A percentile compares a stretch with the other conserved stretches of the same genome.
These are phyloP conservation scores for Remorina albescens DNA, from an alignment of 2,797 vertebrate genomes.

Conservation along the genomic window DNA sequence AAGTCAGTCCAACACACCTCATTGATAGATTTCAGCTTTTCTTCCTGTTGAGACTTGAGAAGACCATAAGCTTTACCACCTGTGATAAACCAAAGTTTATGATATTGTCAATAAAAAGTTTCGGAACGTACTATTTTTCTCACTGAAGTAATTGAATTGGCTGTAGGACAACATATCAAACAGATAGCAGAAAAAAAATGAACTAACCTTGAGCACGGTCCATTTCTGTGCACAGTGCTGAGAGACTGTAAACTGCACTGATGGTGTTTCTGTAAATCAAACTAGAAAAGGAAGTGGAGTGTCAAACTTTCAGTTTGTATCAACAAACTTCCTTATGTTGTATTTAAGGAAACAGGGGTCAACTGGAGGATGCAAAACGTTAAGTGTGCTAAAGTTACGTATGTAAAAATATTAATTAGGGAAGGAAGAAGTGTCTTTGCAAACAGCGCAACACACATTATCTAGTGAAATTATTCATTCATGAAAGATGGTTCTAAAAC, in stretches of 20 bases:
- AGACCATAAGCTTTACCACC: slow-evolving; percentile 86
- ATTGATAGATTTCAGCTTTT: slow-evolving; percentile 84
- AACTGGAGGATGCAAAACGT: not conserved
- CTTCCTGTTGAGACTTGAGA: slow-evolving; percentile 86
- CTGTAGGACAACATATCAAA: not conserved
- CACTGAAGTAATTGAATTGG: not conserved
- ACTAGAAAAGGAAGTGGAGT: slow-evolving; percentile 77
- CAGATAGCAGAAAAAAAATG: not conserved
- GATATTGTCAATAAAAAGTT: no score
- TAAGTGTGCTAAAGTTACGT: no score
- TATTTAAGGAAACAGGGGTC: slow-evolving; percentile 34
- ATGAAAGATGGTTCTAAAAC: no score
- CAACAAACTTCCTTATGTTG: slow-evolving; percentile 48
- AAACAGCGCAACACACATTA: no score
- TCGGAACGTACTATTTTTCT: not conserved
- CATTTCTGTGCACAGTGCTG: slow-evolving; percentile 58
- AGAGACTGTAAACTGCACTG: slow-evolving; percentile 13
- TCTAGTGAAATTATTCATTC: not conserved
- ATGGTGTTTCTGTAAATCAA: slow-evolving; percentile 47
- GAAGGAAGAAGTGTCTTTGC: slow-evolving; percentile 12
- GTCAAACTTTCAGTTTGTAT: slow-evolving; percentile 47
- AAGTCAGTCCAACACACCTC: slow-evolving; percentile 73
- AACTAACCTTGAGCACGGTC: slow-evolving; percentile 76
- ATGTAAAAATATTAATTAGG: slow-evolving; percentile 7
- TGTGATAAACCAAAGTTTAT: slow-evolving; percentile 39